Evolutionary conservation across 2,797 vertebrate genomes (phyloP).

Genomic region (Sardinella longiceps): DNA sequence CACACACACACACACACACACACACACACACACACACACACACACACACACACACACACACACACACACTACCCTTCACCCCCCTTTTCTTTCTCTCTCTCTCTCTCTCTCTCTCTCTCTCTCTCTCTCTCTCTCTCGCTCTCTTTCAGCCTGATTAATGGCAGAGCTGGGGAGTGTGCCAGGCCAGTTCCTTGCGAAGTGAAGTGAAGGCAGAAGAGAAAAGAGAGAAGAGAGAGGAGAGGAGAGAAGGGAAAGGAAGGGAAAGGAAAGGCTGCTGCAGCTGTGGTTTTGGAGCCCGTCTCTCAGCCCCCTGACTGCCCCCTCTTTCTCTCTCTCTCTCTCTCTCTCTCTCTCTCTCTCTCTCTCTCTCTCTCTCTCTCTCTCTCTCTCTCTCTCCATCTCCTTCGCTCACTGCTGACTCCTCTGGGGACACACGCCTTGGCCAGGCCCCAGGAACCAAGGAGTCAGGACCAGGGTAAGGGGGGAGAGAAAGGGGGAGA

Average conservation of each 20-base stretch:
- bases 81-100: constrained; percentile 31
- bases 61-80: constrained; percentile 60
- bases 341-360: background rate
- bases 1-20: constrained; percentile 36
- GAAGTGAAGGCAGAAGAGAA: constrained; percentile 55
- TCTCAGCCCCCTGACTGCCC: constrained; percentile 76
- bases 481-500: constrained; percentile 62
- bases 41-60: constrained; percentile 40
- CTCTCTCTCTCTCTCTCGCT: constrained; percentile 59
- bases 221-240: constrained; percentile 49
- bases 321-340: constrained; percentile 50
- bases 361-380: constrained; percentile 41
- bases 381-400: too few relatives aligned
- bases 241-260: constrained; percentile 47
- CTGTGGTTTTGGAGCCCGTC: constrained; percentile 83
- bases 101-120: background rate
- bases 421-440: constrained; percentile 77
- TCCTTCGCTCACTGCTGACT: constrained; percentile 75
- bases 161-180: constrained; percentile 80
- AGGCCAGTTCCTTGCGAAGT: constrained; percentile 70
- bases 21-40: constrained; percentile 50
- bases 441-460: constrained; percentile 77
- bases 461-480: constrained; percentile 77
- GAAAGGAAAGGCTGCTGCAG: constrained; percentile 63
- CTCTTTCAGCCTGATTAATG: constrained; percentile 77